Evolutionary conservation across 2,888 invertebrate species (phyloP).

Genomic region (Dione vanillae): DNA sequence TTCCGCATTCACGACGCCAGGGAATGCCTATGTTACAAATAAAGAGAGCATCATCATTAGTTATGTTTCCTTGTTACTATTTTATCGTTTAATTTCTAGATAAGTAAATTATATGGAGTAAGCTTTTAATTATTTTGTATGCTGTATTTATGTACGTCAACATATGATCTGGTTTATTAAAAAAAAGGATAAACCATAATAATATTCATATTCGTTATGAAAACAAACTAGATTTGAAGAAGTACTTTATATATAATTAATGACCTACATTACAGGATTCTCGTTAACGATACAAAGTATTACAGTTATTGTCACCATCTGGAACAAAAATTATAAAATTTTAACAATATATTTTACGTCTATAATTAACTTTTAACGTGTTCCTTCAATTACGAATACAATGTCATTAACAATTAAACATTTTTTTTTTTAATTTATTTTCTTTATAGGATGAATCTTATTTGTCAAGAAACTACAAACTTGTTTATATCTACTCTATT

Average conservation of each 20-base stretch:
- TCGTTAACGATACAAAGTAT: too few species aligned
- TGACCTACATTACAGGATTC: neutral
- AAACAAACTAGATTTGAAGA: neutral
- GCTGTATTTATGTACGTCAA: too few species aligned
- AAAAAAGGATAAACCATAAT: neutral
- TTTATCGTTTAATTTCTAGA: neutral
- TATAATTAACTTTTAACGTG: too few species aligned
- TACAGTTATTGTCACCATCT: too few species aligned
- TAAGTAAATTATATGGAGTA: neutral
- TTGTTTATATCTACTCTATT: too few species aligned
- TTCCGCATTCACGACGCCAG: conserved; percentile 63
- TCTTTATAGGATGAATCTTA: too few species aligned
- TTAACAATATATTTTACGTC: too few species aligned
- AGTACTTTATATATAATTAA: neutral
- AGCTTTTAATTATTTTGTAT: neutral
- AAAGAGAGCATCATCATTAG: conserved; percentile 32
- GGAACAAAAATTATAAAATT: too few species aligned
- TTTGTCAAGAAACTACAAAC: too few species aligned
- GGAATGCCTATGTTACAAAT: conserved; percentile 48
- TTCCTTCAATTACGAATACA: too few species aligned
- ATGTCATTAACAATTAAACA: too few species aligned
- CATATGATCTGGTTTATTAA: neutral
- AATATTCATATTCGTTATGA: neutral
- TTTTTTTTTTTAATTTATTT: too few species aligned
- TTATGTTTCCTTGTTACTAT: conserved; percentile 13